Base-by-base conservation (phyloP, 2,797 vertebrate species). In the Heteromormyrus szaboi region DNA sequence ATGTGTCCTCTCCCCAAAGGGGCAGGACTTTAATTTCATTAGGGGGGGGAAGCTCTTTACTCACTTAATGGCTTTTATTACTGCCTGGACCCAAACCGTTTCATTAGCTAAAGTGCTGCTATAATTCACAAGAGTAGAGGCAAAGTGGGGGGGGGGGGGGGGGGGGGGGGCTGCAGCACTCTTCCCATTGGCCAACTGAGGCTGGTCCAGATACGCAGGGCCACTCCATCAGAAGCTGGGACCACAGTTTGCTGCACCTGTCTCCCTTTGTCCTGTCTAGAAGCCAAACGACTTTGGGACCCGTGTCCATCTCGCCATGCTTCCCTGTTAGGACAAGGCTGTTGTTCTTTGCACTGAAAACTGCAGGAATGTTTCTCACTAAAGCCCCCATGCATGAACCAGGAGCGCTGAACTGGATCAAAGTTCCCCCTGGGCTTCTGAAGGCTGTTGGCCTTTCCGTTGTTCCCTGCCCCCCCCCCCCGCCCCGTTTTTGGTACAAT, bases 11-110 rank as follows among this genome's bases (percentile, higher is more conserved):
- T 94, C 94, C 94, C 90, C 88, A 87, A 91, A 94, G 94, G 95
- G 95, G 95, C 92, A 93, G 94, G 95, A 95, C 95, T 96, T 96
- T 97, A 96, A 96, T 97, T 96, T 96, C 95, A 96, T 96, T 96
- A 96, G 96, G 95, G 95, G 95, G 95, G 96, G 96, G 96, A 96
- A 97, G 96, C 94, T 95, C 96, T 96, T 97, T 96, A 97, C 96
- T 96, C 96, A 96, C 95, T 96, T 96, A 97, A 97, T 97, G 96
- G 96, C 94, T 96, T 97, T 96, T 96, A 96, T 97, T 96, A 97
- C 96, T 96, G 95, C 93, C 94, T 92, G 92, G 94, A 96, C 95
- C 95, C 96, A 95, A 96, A 96, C 95, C 96, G 96, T 97, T 97
- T 97, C 96, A 97, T 97, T 97, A 97, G 96, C 95, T 96, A 96